Conservation (phyloP, 2,113 vertebrate genomes). For the Haliaeetus leucogaster region DNA sequence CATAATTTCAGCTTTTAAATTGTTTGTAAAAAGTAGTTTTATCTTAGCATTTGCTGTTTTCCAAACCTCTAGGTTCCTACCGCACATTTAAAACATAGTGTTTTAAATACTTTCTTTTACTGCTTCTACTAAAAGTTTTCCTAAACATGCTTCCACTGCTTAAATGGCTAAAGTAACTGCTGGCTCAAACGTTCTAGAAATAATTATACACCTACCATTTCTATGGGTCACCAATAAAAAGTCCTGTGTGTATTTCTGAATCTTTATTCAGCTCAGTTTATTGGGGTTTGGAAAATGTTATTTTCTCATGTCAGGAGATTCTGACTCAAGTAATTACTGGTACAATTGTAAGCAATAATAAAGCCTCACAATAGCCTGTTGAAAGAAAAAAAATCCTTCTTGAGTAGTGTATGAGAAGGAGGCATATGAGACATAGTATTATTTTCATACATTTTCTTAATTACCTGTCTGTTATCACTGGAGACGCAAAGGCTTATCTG, state of each 20-base stretch:
- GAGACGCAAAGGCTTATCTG: not conserved
- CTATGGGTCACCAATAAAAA: not conserved
- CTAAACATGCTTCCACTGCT: not conserved
- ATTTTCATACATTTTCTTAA: not conserved
- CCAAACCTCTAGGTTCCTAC: not conserved
- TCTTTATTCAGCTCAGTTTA: not conserved
- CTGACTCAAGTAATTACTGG: conserved; percentile 6
- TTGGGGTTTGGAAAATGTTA: not conserved
- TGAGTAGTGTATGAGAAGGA: not conserved
- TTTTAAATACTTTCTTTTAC: not conserved
- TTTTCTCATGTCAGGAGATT: not conserved
- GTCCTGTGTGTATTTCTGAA: not conserved
- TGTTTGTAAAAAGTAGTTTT: not conserved
- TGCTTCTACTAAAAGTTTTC: not conserved
- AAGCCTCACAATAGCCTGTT: not conserved
- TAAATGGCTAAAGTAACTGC: not conserved
- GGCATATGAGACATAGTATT: not conserved
- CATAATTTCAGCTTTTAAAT: not conserved
- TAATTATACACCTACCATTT: not conserved
- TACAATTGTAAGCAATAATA: not conserved
- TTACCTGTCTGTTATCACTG: not conserved
- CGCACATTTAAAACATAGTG: not conserved
- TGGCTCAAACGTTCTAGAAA: not conserved
- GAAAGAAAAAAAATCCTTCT: not conserved
- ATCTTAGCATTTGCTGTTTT: not conserved